A percentile compares a stretch with the other conserved stretches of the same genome.
Conservation (phyloP, 2,888 invertebrate species). For the Scaptomyza caliginosa region DNA sequence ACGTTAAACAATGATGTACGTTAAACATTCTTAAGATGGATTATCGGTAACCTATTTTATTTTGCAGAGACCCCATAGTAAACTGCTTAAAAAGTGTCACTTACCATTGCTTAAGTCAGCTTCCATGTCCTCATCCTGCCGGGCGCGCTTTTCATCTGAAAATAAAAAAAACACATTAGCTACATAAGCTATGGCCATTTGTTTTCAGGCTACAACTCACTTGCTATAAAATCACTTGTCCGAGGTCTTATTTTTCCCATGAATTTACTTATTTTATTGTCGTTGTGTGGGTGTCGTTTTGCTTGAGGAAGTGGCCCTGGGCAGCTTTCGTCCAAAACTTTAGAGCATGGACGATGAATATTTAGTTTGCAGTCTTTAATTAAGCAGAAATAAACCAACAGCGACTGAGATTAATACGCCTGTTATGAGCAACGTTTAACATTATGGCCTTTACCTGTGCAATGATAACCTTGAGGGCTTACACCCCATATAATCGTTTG, state of each 20-base stretch:
- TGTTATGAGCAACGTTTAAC: neutral
- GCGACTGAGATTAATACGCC: neutral
- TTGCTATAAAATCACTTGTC: slow-evolving; percentile 79
- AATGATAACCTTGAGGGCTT: slow-evolving; percentile 98
- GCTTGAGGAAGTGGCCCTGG: slow-evolving; percentile 87
- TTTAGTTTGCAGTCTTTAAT: slow-evolving; percentile 92
- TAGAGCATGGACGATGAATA: slow-evolving; percentile 93
- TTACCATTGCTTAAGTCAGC: slow-evolving; percentile 81
- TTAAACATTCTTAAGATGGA: neutral
- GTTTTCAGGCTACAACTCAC: slow-evolving; percentile 49
- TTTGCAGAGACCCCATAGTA: neutral
- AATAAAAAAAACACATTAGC: neutral
- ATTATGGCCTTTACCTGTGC: slow-evolving; percentile 88
- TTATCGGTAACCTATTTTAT: neutral
- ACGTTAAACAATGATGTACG: too few relatives aligned
- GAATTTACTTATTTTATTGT: slow-evolving; percentile 89
- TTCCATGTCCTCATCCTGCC: slow-evolving; percentile 83
- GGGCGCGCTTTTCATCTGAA: slow-evolving; percentile 79
- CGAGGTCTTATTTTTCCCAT: slow-evolving; percentile 87
- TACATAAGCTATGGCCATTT: neutral
- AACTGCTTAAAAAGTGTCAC: slow-evolving; percentile 35
- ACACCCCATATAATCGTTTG: slow-evolving; percentile 96
- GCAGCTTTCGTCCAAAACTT: slow-evolving; percentile 92
- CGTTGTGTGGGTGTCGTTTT: slow-evolving; percentile 86
- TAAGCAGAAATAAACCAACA: slow-evolving; percentile 11